phyloP scores from a whole-genome alignment of 2,888 invertebrate genomes.

The Hermaeophaga mercurialis region DNA sequence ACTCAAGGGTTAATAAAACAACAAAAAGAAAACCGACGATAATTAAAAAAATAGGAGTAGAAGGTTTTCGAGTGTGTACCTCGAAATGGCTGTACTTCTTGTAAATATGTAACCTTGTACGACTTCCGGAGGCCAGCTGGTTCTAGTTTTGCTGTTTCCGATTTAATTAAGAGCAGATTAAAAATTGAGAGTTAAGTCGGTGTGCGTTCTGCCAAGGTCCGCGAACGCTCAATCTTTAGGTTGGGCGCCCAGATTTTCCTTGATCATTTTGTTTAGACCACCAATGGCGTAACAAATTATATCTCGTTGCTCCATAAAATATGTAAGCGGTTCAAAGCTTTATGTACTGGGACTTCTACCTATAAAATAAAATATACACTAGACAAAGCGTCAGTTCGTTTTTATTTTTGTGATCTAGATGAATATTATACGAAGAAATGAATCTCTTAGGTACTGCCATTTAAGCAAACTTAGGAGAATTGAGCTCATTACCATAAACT shows the following conservation, averaged over 20 bases:
- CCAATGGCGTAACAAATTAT: slow-evolving; percentile 12
- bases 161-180: slow-evolving; percentile 48
- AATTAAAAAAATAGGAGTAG: slow-evolving; percentile 3
- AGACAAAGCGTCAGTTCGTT: too few relatives aligned
- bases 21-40: too few relatives aligned
- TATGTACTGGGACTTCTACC: too few relatives aligned
- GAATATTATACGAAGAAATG: too few relatives aligned
- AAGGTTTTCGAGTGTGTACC: slow-evolving; percentile 13
- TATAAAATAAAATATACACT: too few relatives aligned
- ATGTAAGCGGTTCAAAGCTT: neutral
- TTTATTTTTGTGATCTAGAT: too few relatives aligned
- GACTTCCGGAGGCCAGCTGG: slow-evolving; percentile 53
- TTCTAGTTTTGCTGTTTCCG: slow-evolving; percentile 45
- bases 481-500: too few relatives aligned
- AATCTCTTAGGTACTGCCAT: too few relatives aligned
- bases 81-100: slow-evolving; percentile 23
- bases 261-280: slow-evolving; percentile 20
- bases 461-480: too few relatives aligned
- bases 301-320: neutral
- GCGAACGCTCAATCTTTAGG: slow-evolving; percentile 26
- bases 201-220: slow-evolving; percentile 31
- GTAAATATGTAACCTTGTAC: slow-evolving; percentile 47
- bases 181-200: slow-evolving; percentile 31
- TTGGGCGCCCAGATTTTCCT: slow-evolving; percentile 34
- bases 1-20: too few relatives aligned